Percentiles rank a stretch among this genome's conserved stretches.
phyloP scores from a whole-genome alignment of 2,113 vertebrate species.

The Psittacula cyanocephala region DNA sequence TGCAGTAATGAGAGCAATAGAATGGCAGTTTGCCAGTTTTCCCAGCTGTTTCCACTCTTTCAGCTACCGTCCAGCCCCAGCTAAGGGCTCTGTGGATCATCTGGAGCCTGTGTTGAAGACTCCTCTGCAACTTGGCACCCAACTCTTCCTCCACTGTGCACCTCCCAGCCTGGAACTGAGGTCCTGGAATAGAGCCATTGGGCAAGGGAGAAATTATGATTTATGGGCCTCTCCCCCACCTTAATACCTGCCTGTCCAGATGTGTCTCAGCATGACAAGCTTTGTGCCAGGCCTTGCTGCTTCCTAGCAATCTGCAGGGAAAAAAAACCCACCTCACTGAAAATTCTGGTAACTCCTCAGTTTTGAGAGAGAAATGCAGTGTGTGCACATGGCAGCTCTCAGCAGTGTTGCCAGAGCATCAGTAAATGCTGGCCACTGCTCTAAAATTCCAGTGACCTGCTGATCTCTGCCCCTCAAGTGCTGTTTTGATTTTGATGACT shows the following conservation, averaged over 20 bases:
- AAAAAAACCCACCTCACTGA: neutral
- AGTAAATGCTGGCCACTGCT: neutral
- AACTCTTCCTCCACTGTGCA: neutral
- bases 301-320: neutral
- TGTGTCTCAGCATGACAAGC: neutral
- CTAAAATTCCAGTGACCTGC: neutral
- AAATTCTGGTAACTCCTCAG: neutral
- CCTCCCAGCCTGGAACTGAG: neutral
- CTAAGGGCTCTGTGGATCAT: neutral
- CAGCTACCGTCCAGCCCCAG: neutral
- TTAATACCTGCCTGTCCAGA: neutral
- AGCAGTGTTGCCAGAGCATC: neutral
- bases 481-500: neutral
- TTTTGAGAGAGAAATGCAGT: neutral
- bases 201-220: neutral
- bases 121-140: neutral
- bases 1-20: neutral
- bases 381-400: neutral
- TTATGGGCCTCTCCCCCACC: neutral
- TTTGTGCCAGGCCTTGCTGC: neutral
- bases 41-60: neutral
- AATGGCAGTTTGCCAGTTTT: neutral
- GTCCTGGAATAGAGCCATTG: neutral
- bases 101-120: neutral
- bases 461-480: neutral